Conservation (phyloP, 2,888 invertebrate species). For the Resseliella maxima region DNA sequence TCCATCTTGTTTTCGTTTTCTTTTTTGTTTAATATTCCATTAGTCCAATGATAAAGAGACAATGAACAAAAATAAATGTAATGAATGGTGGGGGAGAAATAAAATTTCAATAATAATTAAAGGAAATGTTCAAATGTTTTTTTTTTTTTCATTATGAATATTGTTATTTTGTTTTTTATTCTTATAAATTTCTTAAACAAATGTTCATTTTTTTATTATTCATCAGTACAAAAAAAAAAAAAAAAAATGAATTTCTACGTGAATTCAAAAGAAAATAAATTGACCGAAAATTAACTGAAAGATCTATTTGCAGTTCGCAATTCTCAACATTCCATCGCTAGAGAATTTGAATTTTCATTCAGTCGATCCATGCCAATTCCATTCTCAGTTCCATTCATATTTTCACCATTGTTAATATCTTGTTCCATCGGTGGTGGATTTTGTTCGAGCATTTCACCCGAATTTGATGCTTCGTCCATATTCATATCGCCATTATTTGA, state of each 20-base stretch:
- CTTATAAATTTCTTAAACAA: conserved; percentile 39
- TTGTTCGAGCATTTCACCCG: conserved; percentile 58
- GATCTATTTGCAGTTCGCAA: no score
- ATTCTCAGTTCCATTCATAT: conserved; percentile 64
- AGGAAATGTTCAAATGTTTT: background rate
- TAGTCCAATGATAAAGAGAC: no score
- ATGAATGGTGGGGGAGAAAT: no score
- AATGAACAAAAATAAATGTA: background rate
- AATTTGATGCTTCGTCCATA: conserved; percentile 42
- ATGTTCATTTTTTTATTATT: background rate
- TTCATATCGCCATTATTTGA: conserved; percentile 51
- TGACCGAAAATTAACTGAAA: no score
- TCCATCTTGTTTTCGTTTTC: no score
- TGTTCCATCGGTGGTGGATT: conserved; percentile 60
- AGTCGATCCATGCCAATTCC: conserved; percentile 64
- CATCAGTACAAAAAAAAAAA: conserved; percentile 20
- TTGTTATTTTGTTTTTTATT: conserved; percentile 30
- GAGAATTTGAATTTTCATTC: conserved; percentile 67
- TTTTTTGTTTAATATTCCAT: no score
- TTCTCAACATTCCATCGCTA: conserved; percentile 68
- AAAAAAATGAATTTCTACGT: background rate
- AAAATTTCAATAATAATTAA: background rate
- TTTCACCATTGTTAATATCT: conserved; percentile 15
- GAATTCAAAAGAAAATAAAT: background rate
- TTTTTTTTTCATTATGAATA: background rate